phyloP scores from a whole-genome alignment of 2,888 invertebrate genomes.

The Unio pictorum region DNA sequence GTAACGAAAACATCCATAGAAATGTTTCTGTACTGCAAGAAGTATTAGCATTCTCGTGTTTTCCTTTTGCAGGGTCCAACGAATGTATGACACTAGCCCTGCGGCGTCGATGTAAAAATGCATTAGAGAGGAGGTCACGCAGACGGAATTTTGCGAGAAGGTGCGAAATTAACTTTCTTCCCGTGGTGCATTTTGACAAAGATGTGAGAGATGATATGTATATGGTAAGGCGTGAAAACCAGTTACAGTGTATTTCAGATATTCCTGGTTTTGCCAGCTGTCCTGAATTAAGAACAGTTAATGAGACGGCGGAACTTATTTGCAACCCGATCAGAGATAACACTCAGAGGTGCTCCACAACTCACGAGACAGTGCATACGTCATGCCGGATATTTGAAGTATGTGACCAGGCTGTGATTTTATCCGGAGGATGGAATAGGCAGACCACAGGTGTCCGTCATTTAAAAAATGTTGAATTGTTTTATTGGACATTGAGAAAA shows the following conservation, averaged over 20 bases:
- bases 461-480: conserved; percentile 65
- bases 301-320: conserved; percentile 68
- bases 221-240: conserved; percentile 52
- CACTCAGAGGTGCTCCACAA: conserved; percentile 71
- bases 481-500: conserved; percentile 71
- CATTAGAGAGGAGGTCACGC: conserved; percentile 60
- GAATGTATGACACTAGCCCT: conserved; percentile 73
- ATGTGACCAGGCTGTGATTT: conserved; percentile 74
- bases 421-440: conserved; percentile 75
- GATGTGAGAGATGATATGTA: conserved; percentile 16
- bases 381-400: conserved; percentile 73
- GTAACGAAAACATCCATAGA: too few relatives aligned
- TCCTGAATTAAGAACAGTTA: conserved; percentile 68
- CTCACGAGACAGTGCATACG: conserved; percentile 68
- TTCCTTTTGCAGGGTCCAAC: conserved; percentile 63
- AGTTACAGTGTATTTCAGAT: conserved; percentile 57
- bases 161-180: conserved; percentile 74
- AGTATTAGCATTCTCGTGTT: neutral
- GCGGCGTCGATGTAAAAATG: conserved; percentile 73
- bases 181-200: conserved; percentile 68
- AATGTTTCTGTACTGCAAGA: too few relatives aligned
- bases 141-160: conserved; percentile 65
- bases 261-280: conserved; percentile 70
- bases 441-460: conserved; percentile 69
- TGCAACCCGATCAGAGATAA: conserved; percentile 73